Base-by-base conservation (phyloP, 2,113 vertebrate species). In the Amazona vittata region DNA sequence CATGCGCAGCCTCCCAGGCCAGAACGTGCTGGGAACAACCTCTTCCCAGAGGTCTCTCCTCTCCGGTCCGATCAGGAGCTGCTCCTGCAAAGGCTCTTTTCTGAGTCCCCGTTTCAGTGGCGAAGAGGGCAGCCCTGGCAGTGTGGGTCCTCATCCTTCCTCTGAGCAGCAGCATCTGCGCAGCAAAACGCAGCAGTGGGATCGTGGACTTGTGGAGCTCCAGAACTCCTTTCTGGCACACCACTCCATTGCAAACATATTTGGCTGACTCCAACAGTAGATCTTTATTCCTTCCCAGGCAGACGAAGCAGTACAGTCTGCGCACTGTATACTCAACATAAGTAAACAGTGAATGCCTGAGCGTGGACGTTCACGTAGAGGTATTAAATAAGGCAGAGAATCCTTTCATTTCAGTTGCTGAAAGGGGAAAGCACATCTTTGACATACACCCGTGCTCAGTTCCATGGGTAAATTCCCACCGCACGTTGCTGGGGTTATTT, bases 281-380 rank as follows among this genome's bases (percentile, higher is more conserved):
- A 75, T 81, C 93, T 95, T 96, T 96, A 93, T 97, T 96, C 86
- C 77, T 96, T 92, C 71, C 47, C 69, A 35, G 85, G 92, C 74
- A 97, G 92, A 31, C 76, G 90, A 64, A 95, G 91, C 17, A 57
- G 94, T 35, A 80, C 96, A 95, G 90, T 80, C 90, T 86, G 43
- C 44, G 78, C 62, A 21, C 83, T 96, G 94, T 96, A 65, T 21
- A 44, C 78, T 65, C 94, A 68, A 70, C 37, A 5, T 46, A 83
- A 96, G 86, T 88, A 96, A 97, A 97, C 89, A 97, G 64, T 19
- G 78, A n/a, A 35, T 83, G 91, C 71, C 93, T 69, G 81, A 87
- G 90, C 31, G 3, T 10, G 52, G 76, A 26, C 47, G 5, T 62
- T 77, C 49, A 47, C 5, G 4, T 4, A 21, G 64, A 53, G 50